Conservation (phyloP, 2,113 vertebrate genomes). For the Poeciliopsis turrubarensis region DNA sequence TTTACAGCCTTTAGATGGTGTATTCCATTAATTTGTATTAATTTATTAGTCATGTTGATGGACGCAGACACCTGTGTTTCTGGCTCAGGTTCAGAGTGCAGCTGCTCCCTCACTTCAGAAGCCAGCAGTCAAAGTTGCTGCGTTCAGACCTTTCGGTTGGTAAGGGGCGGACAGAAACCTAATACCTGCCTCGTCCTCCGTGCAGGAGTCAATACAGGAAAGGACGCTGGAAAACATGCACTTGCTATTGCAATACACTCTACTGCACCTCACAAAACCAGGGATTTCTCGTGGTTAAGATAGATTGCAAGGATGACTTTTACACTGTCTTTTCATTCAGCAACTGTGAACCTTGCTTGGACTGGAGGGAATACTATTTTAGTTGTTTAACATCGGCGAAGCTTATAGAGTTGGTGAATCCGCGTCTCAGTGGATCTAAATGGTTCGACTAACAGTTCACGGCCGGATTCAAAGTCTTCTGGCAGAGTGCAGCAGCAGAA, state of each 20-base stretch:
- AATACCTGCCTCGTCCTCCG: slow-evolving; percentile 52
- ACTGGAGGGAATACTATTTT: slow-evolving; percentile 6
- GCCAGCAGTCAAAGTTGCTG: slow-evolving; percentile 77
- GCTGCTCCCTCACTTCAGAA: slow-evolving; percentile 77
- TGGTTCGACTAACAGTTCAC: not conserved
- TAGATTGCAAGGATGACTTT: not conserved
- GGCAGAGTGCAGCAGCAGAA: slow-evolving; percentile 35
- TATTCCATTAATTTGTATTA: not conserved
- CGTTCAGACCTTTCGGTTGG: slow-evolving; percentile 73
- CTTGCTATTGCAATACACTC: slow-evolving; percentile 29
- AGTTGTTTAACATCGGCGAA: not conserved
- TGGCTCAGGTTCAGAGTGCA: slow-evolving; percentile 80
- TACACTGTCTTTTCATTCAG: not conserved
- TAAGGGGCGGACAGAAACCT: slow-evolving; percentile 66
- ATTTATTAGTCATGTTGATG: slow-evolving; percentile 54
- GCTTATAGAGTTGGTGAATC: not conserved
- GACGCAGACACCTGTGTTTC: slow-evolving; percentile 76
- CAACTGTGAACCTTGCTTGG: not conserved
- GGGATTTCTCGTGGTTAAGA: not conserved
- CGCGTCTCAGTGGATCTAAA: not conserved
- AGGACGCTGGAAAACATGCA: slow-evolving; percentile 65
- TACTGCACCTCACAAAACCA: slow-evolving; percentile 1
- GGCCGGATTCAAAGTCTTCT: slow-evolving; percentile 34
- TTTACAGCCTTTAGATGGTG: not conserved
- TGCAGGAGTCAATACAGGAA: slow-evolving; percentile 63